Percentiles rank a stretch among this genome's conserved stretches.
Evolutionary conservation across 2,888 invertebrate species (phyloP).

Genomic region (Pammene aurita): DNA sequence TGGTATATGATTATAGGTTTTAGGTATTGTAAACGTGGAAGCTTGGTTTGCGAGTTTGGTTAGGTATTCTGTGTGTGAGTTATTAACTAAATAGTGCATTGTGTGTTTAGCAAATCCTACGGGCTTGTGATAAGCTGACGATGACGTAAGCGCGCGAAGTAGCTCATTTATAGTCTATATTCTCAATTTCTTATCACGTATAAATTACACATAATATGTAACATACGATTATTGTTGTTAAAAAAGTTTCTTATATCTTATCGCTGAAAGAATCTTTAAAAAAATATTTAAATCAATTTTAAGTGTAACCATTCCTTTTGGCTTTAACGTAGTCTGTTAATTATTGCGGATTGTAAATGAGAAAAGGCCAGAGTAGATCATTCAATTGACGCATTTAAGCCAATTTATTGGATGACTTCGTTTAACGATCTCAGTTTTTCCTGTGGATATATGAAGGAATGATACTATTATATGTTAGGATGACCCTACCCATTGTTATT

Average conservation of each 20-base stretch:
- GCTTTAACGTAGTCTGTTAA: not conserved
- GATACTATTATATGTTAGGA: not conserved
- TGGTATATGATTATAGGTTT: slow-evolving; percentile 8
- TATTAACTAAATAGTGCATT: slow-evolving; percentile 1
- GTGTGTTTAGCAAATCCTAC: slow-evolving; percentile 18
- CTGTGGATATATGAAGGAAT: not conserved
- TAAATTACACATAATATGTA: too few relatives aligned
- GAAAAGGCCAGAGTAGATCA: not conserved
- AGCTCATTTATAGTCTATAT: not conserved
- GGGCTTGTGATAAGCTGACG: slow-evolving; percentile 16
- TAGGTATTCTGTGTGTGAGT: slow-evolving; percentile 1
- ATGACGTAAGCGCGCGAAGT: slow-evolving; percentile 3
- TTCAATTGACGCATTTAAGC: not conserved
- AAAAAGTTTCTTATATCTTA: slow-evolving; percentile 2
- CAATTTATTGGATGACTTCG: not conserved
- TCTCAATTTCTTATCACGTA: not conserved
- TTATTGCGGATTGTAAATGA: not conserved
- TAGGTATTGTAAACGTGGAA: not conserved
- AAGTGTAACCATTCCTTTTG: not conserved
- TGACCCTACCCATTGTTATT: not conserved
- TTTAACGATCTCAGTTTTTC: slow-evolving; percentile 2
- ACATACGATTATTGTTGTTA: slow-evolving; percentile 4
- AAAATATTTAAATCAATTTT: too few relatives aligned
- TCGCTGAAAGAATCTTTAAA: too few relatives aligned
- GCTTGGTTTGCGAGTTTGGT: slow-evolving; percentile 7